Conservation (phyloP, 1,140 invertebrate species). For the Cotesia typhae region DNA sequence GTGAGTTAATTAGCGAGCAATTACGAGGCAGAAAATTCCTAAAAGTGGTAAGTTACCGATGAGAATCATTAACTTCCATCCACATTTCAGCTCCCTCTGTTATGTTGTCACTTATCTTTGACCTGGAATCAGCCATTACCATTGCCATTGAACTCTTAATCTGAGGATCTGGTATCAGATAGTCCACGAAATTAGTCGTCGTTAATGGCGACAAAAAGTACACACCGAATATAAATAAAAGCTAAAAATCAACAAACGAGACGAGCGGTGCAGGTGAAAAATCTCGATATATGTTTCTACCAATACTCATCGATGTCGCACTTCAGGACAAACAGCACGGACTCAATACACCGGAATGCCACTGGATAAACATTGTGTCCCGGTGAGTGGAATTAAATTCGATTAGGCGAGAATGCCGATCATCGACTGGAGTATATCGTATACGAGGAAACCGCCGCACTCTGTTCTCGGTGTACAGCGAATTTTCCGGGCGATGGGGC, state of each 20-base stretch:
- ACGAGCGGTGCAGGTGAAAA: too few relatives aligned
- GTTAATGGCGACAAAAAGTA: too few relatives aligned
- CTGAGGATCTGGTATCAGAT: not conserved
- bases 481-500: constrained; percentile 33
- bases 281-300: too few relatives aligned
- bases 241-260: too few relatives aligned
- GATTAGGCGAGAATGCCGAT: constrained; percentile 32
- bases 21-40: too few relatives aligned
- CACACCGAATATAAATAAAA: too few relatives aligned
- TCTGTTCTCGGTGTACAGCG: constrained; percentile 26
- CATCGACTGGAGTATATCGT: constrained; percentile 13
- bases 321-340: not conserved
- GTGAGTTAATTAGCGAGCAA: too few relatives aligned
- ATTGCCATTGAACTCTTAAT: not conserved
- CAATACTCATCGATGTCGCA: too few relatives aligned
- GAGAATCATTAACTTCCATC: too few relatives aligned
- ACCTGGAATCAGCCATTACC: constrained; percentile 23
- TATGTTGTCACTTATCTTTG: constrained; percentile 20
- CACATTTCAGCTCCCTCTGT: not conserved
- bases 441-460: not conserved
- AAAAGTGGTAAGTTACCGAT: too few relatives aligned
- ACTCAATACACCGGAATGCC: constrained; percentile 9
- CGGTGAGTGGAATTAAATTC: constrained; percentile 36
- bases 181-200: too few relatives aligned
- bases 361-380: constrained; percentile 31